A percentile compares a stretch with the other conserved stretches of the same genome.
Evolutionary conservation across 2,797 vertebrate species (phyloP).

Genomic region (Halcyon smyrnensis): DNA sequence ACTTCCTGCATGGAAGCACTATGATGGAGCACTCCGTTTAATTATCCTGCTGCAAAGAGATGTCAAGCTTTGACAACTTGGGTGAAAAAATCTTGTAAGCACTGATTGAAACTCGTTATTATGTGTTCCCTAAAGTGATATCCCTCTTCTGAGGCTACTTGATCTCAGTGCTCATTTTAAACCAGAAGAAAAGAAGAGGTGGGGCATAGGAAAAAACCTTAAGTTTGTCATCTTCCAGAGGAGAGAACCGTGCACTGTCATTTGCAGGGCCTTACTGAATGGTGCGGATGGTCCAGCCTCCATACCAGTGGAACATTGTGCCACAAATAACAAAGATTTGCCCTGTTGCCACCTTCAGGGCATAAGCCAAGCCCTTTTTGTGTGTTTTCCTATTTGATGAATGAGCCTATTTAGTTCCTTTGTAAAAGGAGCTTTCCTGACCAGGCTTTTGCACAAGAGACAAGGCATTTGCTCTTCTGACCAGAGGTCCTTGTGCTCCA

Average conservation of each 20-base stretch:
- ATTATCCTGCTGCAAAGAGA: not conserved
- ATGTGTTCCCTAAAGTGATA: fast-evolving
- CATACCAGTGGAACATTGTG: not conserved
- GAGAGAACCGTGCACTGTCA: not conserved
- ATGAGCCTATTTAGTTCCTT: not conserved
- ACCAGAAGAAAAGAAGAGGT: not conserved
- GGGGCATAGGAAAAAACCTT: not conserved
- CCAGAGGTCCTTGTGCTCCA: not conserved
- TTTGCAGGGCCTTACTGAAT: not conserved
- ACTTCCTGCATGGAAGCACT: not conserved
- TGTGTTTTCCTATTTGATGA: constrained; percentile 12
- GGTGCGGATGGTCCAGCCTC: not conserved
- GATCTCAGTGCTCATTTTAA: not conserved
- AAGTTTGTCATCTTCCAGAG: not conserved
- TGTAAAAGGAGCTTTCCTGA: not conserved
- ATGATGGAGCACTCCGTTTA: not conserved
- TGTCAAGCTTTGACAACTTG: not conserved
- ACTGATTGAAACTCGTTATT: not conserved
- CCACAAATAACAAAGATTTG: not conserved
- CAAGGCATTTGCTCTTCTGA: not conserved
- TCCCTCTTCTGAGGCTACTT: not conserved
- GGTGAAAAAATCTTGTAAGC: not conserved
- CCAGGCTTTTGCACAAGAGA: not conserved
- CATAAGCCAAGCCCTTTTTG: not conserved
- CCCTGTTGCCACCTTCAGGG: not conserved